phyloP scores from a whole-genome alignment of 2,888 invertebrate genomes.

The Pyrrhosoma nymphula region DNA sequence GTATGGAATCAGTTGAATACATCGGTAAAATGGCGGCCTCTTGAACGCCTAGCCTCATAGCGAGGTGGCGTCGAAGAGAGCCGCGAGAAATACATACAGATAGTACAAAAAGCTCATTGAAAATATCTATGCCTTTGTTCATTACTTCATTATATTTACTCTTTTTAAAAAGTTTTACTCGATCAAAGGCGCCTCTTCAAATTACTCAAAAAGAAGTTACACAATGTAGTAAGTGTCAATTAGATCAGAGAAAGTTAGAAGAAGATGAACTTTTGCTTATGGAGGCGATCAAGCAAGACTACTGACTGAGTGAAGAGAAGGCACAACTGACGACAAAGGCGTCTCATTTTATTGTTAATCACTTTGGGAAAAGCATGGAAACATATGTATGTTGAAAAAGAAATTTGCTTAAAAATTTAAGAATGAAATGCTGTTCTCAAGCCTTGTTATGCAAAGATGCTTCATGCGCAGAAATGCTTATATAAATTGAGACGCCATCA shows the following conservation, averaged over 20 bases:
- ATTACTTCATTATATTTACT: not conserved
- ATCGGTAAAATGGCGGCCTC: constrained; percentile 33
- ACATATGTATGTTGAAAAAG: not conserved
- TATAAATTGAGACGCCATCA: not conserved
- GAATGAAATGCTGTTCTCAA: not conserved
- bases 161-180: not conserved
- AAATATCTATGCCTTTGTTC: not conserved
- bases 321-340: not conserved
- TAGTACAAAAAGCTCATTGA: not conserved
- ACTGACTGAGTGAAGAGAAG: not conserved
- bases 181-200: not conserved
- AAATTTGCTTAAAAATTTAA: not conserved
- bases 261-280: not conserved
- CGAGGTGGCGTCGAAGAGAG: not conserved
- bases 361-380: not conserved
- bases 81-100: not conserved
- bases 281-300: not conserved
- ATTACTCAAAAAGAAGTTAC: not conserved
- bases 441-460: not conserved
- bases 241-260: not conserved
- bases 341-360: not conserved
- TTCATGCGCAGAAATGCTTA: not conserved
- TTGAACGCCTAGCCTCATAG: not conserved
- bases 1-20: constrained; percentile 7
- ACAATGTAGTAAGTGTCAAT: not conserved